A percentile compares a stretch with the other conserved stretches of the same genome.
Evolutionary conservation across 2,888 invertebrate species (phyloP).

Genomic region (Sminthurides aquaticus): DNA sequence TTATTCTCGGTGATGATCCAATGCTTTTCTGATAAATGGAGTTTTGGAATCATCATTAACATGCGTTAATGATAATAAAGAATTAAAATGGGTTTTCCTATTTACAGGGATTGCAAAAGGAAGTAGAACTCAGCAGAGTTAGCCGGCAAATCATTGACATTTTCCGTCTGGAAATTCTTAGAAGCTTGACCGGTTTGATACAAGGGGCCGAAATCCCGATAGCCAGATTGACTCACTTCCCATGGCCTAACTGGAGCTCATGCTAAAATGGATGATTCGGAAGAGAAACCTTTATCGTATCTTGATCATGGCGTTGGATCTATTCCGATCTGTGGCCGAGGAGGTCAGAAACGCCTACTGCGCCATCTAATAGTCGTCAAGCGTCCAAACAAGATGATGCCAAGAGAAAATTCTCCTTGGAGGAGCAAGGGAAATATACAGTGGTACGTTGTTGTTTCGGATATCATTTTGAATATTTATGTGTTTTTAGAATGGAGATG

Average conservation of each 20-base stretch:
- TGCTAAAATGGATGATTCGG: slow-evolving; percentile 45
- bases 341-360: neutral
- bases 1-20: too few species aligned
- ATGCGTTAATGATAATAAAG: too few species aligned
- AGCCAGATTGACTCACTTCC: slow-evolving; percentile 41
- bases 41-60: too few species aligned
- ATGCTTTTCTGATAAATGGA: too few species aligned
- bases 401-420: slow-evolving; percentile 37
- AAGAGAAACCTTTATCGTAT: slow-evolving; percentile 69
- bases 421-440: slow-evolving; percentile 42
- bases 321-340: neutral
- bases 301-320: slow-evolving; percentile 50
- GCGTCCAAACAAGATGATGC: slow-evolving; percentile 11
- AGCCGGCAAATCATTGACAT: slow-evolving; percentile 40
- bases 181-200: slow-evolving; percentile 67
- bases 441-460: slow-evolving; percentile 25
- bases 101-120: slow-evolving; percentile 36
- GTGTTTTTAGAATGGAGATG: neutral
- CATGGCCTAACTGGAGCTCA: slow-evolving; percentile 45
- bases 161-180: slow-evolving; percentile 35
- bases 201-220: slow-evolving; percentile 73
- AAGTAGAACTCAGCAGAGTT: slow-evolving; percentile 34
- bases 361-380: slow-evolving; percentile 19
- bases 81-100: too few species aligned
- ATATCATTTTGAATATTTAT: neutral